phyloP scores from a whole-genome alignment of 2,797 vertebrate genomes.

The Catamblyrhynchus diadema region DNA sequence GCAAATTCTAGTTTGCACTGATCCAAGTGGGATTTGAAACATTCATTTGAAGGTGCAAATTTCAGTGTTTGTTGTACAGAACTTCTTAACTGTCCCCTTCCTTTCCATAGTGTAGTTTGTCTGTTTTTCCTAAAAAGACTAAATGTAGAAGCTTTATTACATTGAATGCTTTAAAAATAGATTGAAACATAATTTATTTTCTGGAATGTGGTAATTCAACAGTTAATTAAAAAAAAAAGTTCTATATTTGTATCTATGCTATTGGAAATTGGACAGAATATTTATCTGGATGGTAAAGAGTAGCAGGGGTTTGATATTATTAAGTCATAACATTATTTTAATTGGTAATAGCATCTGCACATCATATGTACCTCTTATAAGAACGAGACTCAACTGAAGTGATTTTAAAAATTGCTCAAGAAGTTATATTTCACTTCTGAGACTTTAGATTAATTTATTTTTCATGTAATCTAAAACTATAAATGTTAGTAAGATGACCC shows the following conservation, averaged over 20 bases:
- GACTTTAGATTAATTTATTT: neutral
- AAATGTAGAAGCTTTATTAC: neutral
- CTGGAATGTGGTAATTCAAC: neutral
- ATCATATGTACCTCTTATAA: neutral
- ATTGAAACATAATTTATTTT: neutral
- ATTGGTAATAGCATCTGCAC: neutral
- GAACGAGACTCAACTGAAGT: neutral
- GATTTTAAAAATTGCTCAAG: neutral
- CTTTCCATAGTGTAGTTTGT: neutral
- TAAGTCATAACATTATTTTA: neutral
- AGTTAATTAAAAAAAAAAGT: neutral
- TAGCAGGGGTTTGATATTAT: neutral
- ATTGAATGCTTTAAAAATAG: neutral
- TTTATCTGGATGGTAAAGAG: neutral
- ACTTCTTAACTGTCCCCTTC: neutral
- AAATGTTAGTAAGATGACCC: neutral
- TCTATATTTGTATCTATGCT: neutral
- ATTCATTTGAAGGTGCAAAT: neutral
- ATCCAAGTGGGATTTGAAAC: neutral
- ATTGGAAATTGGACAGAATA: neutral
- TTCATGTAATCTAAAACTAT: neutral
- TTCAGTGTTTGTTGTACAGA: neutral
- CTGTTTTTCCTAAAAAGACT: neutral
- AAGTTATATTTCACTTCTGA: neutral
- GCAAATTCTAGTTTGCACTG: neutral